phyloP scores from a whole-genome alignment of 2,797 vertebrate species.

The Telmatherina bonti region DNA sequence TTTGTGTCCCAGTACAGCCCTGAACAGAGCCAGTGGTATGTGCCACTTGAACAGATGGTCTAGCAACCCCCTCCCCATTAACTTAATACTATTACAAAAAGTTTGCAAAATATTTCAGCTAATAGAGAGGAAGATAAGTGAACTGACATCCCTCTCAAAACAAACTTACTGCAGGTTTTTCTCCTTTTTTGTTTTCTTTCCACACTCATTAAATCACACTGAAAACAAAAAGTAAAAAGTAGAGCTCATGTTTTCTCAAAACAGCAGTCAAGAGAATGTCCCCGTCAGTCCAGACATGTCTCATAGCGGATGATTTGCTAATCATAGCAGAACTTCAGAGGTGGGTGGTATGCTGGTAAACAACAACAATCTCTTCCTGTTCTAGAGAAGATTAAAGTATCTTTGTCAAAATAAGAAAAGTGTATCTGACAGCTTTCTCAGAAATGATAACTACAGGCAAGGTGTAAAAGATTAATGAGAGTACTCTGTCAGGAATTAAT shows the following conservation, averaged over 20 bases:
- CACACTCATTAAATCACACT: neutral
- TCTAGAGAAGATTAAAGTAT: constrained; percentile 50
- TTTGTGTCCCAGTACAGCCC: too few species aligned
- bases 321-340: constrained; percentile 45
- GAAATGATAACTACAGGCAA: constrained; percentile 64
- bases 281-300: constrained; percentile 29
- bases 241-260: constrained; percentile 22
- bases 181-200: neutral
- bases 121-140: neutral
- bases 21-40: neutral
- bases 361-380: constrained; percentile 43
- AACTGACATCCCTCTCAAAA: neutral
- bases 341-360: constrained; percentile 48
- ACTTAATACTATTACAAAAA: neutral
- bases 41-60: too few species aligned
- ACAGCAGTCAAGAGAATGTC: constrained; percentile 9
- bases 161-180: neutral
- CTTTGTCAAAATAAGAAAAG: constrained; percentile 57
- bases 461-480: constrained; percentile 68
- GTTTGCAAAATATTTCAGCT: neutral
- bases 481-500: constrained; percentile 55
- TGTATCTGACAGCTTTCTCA: constrained; percentile 52
- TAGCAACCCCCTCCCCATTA: neutral
- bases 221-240: constrained; percentile 4
- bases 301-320: constrained; percentile 39